A percentile compares a stretch with the other conserved stretches of the same genome.
Conservation (phyloP, 2,888 invertebrate species). For the Dysmachus trigonus region DNA sequence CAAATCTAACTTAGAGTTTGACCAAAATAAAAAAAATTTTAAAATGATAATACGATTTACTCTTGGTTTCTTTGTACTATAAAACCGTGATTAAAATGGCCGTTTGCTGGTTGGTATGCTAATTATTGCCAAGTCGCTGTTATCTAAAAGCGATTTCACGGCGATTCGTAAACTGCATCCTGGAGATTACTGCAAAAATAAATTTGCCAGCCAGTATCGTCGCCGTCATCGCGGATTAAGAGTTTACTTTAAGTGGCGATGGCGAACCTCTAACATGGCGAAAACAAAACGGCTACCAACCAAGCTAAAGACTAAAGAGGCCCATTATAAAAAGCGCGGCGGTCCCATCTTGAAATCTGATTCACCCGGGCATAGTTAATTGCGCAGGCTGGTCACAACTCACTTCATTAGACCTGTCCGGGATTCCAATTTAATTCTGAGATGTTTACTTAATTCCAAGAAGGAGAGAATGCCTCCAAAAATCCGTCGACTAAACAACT, state of each 20-base stretch:
- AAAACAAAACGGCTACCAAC: background rate
- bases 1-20: too few species aligned
- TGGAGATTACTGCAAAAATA: background rate
- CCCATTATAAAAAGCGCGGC: background rate
- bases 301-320: background rate
- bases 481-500: constrained; percentile 39
- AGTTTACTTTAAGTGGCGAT: background rate
- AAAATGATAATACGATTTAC: background rate
- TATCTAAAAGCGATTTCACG: background rate
- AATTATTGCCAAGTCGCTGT: background rate
- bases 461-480: constrained; percentile 21
- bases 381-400: constrained; percentile 36
- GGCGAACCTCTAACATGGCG: background rate
- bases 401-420: constrained; percentile 37
- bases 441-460: constrained; percentile 44
- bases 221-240: background rate
- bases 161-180: background rate
- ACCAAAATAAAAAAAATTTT: background rate
- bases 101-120: background rate
- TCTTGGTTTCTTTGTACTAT: background rate
- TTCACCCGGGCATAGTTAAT: constrained; percentile 17
- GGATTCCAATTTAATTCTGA: constrained; percentile 35
- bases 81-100: background rate
- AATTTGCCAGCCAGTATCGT: background rate
- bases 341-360: constrained; percentile 25